Conservation (phyloP, 1,140 invertebrate genomes). For the Dryas iulia region DNA sequence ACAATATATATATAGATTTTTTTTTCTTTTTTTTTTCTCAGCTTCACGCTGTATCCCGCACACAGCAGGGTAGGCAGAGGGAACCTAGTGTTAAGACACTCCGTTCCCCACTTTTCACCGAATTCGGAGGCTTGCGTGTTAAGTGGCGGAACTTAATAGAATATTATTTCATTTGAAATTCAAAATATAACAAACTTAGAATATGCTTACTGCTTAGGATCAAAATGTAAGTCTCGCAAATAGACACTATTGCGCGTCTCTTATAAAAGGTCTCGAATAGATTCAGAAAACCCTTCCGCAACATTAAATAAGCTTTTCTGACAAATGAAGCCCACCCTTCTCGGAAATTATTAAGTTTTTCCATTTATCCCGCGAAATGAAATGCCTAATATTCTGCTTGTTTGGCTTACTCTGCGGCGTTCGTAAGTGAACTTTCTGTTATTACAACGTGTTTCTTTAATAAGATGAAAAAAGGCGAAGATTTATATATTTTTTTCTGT, state of each 20-base stretch:
- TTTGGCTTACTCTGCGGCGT: background rate
- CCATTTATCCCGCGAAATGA: background rate
- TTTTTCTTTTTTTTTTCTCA: too few species aligned
- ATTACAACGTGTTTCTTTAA: background rate
- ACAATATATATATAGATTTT: too few species aligned
- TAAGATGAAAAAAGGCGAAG: background rate
- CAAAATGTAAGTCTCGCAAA: background rate
- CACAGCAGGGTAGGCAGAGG: too few species aligned
- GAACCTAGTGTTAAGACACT: too few species aligned
- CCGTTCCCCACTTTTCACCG: too few species aligned
- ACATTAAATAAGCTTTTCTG: background rate
- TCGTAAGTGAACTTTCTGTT: background rate
- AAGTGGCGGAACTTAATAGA: too few species aligned
- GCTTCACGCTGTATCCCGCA: too few species aligned
- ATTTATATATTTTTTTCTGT: too few species aligned
- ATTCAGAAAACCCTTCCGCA: background rate
- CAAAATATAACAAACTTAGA: too few species aligned
- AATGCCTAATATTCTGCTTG: background rate
- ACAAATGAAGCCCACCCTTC: background rate
- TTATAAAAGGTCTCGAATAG: background rate
- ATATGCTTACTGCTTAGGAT: too few species aligned
- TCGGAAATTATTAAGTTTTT: conserved; percentile 2
- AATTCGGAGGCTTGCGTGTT: too few species aligned
- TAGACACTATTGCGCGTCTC: background rate
- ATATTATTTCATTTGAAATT: too few species aligned